These are phyloP conservation scores for Bujurquina vittata DNA, from an alignment of 2,113 vertebrate species.

Conservation along the genomic window DNA sequence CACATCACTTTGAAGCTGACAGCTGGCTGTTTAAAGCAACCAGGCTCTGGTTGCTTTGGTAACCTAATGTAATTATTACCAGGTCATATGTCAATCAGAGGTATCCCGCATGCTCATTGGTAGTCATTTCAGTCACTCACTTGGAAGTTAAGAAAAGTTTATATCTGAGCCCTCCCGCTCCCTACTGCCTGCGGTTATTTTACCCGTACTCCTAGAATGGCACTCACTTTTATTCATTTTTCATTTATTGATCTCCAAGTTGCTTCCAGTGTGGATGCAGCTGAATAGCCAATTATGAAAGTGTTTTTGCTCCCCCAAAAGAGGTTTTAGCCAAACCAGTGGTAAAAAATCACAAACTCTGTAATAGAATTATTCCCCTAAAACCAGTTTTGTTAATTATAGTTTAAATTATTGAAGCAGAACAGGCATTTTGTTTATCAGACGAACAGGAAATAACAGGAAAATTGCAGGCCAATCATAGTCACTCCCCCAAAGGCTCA, in stretches of 20 bases:
- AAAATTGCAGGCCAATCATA: not conserved
- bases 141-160: not conserved
- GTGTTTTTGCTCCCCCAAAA: not conserved
- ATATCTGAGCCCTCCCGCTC: not conserved
- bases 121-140: not conserved
- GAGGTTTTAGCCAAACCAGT: not conserved
- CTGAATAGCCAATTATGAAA: not conserved
- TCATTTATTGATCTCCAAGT: not conserved
- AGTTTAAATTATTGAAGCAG: not conserved
- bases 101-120: not conserved
- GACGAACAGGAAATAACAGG: not conserved
- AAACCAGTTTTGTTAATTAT: not conserved
- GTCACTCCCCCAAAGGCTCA: rapidly evolving
- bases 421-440: not conserved
- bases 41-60: not conserved
- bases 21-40: too few species aligned
- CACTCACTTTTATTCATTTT: not conserved
- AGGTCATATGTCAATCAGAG: not conserved
- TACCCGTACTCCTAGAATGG: not conserved
- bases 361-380: not conserved
- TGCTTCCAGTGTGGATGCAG: not conserved
- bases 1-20: not conserved
- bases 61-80: not conserved
- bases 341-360: not conserved
- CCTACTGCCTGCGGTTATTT: not conserved